phyloP scores from a whole-genome alignment of 2,113 vertebrate genomes.

The Hyaena hyaena region DNA sequence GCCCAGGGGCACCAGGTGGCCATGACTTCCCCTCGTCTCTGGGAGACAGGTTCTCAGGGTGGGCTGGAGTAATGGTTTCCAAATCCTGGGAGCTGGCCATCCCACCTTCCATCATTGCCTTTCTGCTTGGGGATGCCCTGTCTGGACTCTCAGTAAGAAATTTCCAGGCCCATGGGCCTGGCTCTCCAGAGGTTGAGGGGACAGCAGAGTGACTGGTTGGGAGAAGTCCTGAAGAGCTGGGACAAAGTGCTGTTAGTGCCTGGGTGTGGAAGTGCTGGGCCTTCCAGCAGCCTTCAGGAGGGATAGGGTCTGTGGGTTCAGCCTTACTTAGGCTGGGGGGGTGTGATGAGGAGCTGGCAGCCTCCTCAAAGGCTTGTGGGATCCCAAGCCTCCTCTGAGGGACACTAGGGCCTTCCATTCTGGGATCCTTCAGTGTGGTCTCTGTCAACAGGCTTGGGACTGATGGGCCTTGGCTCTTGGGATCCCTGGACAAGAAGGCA shows the following conservation, averaged over 20 bases:
- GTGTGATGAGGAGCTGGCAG: not conserved
- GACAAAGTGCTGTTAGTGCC: constrained; percentile 75
- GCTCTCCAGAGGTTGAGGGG: constrained; percentile 1
- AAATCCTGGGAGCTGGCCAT: constrained; percentile 21
- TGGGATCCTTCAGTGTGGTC: constrained; percentile 12
- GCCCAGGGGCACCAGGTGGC: not conserved
- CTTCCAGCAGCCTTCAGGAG: constrained; percentile 46
- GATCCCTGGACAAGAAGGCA: constrained; percentile 85
- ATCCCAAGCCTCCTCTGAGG: constrained; percentile 36
- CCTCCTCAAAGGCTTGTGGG: constrained; percentile 44
- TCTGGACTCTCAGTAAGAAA: constrained; percentile 35
- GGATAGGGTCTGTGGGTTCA: not conserved
- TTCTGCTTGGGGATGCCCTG: constrained; percentile 2
- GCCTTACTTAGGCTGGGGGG: not conserved
- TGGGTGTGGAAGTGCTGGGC: constrained; percentile 45
- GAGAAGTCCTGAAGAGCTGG: constrained; percentile 21
- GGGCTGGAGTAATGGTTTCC: constrained; percentile 32
- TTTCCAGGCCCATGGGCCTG: constrained; percentile 63
- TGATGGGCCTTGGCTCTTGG: constrained; percentile 74
- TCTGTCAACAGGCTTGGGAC: constrained; percentile 6
- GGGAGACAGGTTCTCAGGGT: constrained; percentile 12
- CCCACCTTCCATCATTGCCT: not conserved
- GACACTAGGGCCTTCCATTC: constrained; percentile 7
- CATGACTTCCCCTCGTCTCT: constrained; percentile 18
- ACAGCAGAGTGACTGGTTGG: not conserved